Evolutionary conservation across 2,113 vertebrate genomes (phyloP), one percentile per base, ranked within the genome.

Genomic region (Solea solea): DNA sequence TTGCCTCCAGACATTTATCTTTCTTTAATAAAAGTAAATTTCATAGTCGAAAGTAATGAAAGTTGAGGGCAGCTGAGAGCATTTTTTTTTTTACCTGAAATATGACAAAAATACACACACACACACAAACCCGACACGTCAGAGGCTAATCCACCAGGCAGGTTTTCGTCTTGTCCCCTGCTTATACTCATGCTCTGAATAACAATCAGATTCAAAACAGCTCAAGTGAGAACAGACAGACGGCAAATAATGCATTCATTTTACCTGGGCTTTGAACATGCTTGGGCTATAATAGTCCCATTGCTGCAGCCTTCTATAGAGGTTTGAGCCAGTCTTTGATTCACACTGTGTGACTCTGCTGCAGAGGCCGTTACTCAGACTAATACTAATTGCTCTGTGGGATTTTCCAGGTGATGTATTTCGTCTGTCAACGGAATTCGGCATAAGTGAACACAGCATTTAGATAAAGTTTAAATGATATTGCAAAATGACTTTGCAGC

Each of bases 401-500:
- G 72, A 77, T 86, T 86, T 86, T 89, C 91, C 83, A 80, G 39
- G 66, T 92, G 88, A 92, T 90, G 84, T 87, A 88, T 92, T 87
- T 86, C 16, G 64, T 72, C 67, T 88, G 88, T 90, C 88, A 68
- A 56, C 84, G 76, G 79, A 88, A 91, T 85, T 87, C 74, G 46
- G 81, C 72, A 27, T 72, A 79, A 91, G 82, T 87, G 85, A 92
- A 86, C 71, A 65, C 66, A 88, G 75, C 86, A 76, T 91, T 93
- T 94, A 91, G 82, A 89, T 84, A 82, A 85, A 89, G 83, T 92
- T 89, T 77, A 87, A 89, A 88, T 87, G 77, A 91, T 90, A 89
- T 89, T 82, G 69, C 80, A 84, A 82, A 86, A 90, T 79, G 72
- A 80, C 80, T 83, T 81, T 74, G 66, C 69, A 27, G 53, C 9